phyloP scores from a whole-genome alignment of 2,797 vertebrate genomes.

The Coregonus suidteri region DNA sequence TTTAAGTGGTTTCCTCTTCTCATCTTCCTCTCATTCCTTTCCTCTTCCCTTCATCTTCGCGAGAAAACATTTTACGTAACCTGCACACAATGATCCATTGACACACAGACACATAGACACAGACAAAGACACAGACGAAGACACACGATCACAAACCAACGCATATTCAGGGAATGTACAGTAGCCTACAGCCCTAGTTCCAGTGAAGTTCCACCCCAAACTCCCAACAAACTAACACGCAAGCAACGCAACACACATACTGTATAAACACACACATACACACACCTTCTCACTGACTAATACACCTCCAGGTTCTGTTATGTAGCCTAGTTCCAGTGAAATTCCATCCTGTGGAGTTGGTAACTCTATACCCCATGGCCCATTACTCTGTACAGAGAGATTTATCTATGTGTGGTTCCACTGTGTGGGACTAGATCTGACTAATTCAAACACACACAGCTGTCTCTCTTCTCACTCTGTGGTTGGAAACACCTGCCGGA shows the following conservation, averaged over 20 bases:
- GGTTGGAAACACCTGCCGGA: slow-evolving; percentile 47
- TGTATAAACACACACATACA: not conserved
- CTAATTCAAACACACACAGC: slow-evolving; percentile 35
- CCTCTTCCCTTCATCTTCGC: too few relatives aligned
- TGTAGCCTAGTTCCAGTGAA: not conserved
- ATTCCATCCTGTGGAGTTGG: too few relatives aligned
- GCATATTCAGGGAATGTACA: too few relatives aligned
- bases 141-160: too few relatives aligned
- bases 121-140: too few relatives aligned
- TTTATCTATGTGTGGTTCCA: slow-evolving; percentile 14
- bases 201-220: not conserved
- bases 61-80: too few relatives aligned
- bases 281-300: not conserved
- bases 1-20: not conserved
- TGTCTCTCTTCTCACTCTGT: slow-evolving; percentile 39
- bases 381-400: not conserved
- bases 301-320: slow-evolving; percentile 6
- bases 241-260: not conserved
- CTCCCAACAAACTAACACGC: too few relatives aligned
- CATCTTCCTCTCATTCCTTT: too few relatives aligned
- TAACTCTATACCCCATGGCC: too few relatives aligned
- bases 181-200: too few relatives aligned
- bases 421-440: slow-evolving; percentile 38
- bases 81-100: too few relatives aligned
- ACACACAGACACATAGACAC: too few relatives aligned